Conservation (phyloP, 2,113 vertebrate species). For the Mugil cephalus region DNA sequence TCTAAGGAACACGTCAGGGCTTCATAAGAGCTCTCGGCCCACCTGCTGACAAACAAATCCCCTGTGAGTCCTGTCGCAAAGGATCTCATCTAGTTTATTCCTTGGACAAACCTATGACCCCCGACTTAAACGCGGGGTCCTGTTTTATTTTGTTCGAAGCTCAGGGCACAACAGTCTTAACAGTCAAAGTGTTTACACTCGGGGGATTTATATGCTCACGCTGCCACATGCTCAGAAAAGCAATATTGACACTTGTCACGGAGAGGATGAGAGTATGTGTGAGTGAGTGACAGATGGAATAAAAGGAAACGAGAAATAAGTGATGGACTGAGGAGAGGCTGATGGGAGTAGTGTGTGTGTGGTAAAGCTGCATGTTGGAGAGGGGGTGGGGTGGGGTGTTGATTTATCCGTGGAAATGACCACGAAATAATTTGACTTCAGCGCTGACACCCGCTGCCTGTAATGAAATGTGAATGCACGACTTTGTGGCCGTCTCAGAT, state of each 20-base stretch:
- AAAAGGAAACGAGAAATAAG: conserved; percentile 23
- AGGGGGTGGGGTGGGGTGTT: accelerated
- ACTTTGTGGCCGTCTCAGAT: conserved; percentile 20
- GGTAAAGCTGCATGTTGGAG: conserved; percentile 18
- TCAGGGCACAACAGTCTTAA: conserved; percentile 70
- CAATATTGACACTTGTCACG: conserved; percentile 36
- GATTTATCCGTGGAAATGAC: conserved; percentile 25
- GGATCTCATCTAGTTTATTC: conserved; percentile 2
- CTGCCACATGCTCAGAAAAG: conserved; percentile 35
- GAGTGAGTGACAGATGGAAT: conserved; percentile 33
- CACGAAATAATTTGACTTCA: conserved; percentile 33
- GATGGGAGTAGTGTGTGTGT: conserved; percentile 29
- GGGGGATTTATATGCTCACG: conserved; percentile 26
- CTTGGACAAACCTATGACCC: conserved; percentile 14
- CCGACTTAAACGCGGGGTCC: neutral
- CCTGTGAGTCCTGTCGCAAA: neutral
- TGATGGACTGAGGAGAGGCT: conserved; percentile 39
- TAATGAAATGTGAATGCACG: conserved; percentile 18
- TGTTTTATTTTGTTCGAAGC: conserved; percentile 70
- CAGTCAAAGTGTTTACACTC: conserved; percentile 66
- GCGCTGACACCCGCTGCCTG: conserved; percentile 28
- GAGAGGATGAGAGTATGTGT: conserved; percentile 26
- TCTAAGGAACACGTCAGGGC: conserved; percentile 42
- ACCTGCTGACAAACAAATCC: conserved; percentile 10
- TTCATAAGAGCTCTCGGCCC: neutral